phyloP scores from a whole-genome alignment of 2,113 vertebrate species.

The Paraplagusia blochii region DNA sequence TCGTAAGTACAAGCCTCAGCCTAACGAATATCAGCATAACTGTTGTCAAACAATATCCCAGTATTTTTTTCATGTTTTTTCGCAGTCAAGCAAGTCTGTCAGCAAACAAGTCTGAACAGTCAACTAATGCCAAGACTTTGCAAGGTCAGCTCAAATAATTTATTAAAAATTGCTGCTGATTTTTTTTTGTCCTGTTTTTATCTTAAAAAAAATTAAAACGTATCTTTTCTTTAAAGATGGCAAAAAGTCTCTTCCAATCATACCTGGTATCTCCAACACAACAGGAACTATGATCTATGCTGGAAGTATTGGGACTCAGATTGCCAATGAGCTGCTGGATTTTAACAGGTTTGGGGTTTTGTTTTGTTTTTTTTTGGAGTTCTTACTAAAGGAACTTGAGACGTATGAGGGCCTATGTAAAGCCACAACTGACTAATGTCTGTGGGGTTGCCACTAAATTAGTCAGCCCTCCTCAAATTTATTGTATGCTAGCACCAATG shows the following conservation, averaged over 20 bases:
- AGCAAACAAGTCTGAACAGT: constrained; percentile 68
- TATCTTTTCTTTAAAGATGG: constrained; percentile 66
- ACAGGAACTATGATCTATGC: constrained; percentile 83
- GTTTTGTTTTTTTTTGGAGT: too few species aligned
- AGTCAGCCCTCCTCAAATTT: too few species aligned
- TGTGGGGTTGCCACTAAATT: too few species aligned
- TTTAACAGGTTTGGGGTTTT: constrained; percentile 80
- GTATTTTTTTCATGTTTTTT: constrained; percentile 36
- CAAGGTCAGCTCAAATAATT: constrained; percentile 75
- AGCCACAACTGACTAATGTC: too few species aligned
- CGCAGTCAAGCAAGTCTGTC: constrained; percentile 65
- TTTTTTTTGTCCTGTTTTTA: neutral
- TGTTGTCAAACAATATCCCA: neutral
- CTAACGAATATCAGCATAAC: too few species aligned
- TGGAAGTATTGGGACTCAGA: constrained; percentile 87
- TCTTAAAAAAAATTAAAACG: neutral
- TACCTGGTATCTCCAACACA: constrained; percentile 78
- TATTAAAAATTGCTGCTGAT: too few species aligned
- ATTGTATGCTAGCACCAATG: too few species aligned
- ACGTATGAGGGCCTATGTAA: too few species aligned
- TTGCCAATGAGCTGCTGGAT: constrained; percentile 86
- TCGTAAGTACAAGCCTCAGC: constrained; percentile 78
- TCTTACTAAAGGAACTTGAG: too few species aligned
- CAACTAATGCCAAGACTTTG: constrained; percentile 74
- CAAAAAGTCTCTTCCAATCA: constrained; percentile 77